Percentiles rank a stretch among this genome's conserved stretches.
Conservation (phyloP, 2,888 invertebrate genomes). For the Spodoptera littoralis region DNA sequence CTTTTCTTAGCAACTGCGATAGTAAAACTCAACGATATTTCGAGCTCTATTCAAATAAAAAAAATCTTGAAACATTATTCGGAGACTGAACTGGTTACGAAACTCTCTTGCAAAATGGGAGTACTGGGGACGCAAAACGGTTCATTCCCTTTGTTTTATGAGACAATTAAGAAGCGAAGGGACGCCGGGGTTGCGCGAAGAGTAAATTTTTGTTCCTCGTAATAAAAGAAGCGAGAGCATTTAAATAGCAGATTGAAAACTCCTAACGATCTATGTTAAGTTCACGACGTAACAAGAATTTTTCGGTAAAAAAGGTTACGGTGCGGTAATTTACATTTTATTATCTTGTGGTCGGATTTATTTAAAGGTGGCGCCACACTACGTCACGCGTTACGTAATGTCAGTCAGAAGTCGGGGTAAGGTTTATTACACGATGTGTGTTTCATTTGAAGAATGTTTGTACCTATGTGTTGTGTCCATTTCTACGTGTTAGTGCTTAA, state of each 20-base stretch:
- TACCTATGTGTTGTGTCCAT: conserved; percentile 17
- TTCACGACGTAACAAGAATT: conserved; percentile 60
- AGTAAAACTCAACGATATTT: conserved; percentile 52
- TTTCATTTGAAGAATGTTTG: conserved; percentile 21
- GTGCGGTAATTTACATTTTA: conserved; percentile 59
- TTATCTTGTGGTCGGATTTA: conserved; percentile 60
- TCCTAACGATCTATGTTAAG: conserved; percentile 75
- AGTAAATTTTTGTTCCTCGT: conserved; percentile 73
- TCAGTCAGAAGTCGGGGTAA: conserved; percentile 10
- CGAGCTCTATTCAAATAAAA: conserved; percentile 42
- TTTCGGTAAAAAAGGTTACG: conserved; percentile 61
- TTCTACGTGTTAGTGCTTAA: conserved; percentile 10
- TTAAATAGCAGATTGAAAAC: conserved; percentile 79
- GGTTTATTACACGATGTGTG: conserved; percentile 26
- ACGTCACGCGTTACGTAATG: conserved; percentile 30
- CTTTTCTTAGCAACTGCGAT: conserved; percentile 40
- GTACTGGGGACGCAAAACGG: conserved; percentile 70
- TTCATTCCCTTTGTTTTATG: conserved; percentile 81
- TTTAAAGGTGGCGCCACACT: conserved; percentile 53
- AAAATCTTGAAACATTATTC: conserved; percentile 59
- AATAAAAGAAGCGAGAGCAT: conserved; percentile 74
- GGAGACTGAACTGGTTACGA: conserved; percentile 63
- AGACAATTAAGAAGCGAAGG: conserved; percentile 78
- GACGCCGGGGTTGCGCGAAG: conserved; percentile 68
- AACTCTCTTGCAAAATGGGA: conserved; percentile 65